phyloP scores from a whole-genome alignment of 2,888 invertebrate species.

The Salticus scenicus region DNA sequence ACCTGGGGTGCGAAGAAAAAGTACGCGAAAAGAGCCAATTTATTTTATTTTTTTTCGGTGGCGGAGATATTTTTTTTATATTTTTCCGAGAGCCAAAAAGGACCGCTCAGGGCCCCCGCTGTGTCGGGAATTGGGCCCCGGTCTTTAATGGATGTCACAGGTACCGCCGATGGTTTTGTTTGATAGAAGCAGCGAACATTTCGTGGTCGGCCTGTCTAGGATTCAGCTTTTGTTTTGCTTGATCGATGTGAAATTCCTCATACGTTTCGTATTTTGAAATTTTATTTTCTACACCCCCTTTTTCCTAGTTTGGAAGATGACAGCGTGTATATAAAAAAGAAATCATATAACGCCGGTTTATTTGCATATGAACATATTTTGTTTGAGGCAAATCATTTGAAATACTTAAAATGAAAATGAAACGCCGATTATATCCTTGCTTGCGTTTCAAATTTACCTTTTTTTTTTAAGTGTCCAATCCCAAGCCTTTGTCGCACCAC shows the following conservation, averaged over 20 bases:
- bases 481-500: no score
- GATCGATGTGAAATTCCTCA: conserved; percentile 52
- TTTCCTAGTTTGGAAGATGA: not conserved
- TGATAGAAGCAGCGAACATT: conserved; percentile 16
- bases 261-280: not conserved
- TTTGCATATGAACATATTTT: not conserved
- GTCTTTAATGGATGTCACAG: conserved; percentile 67
- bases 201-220: not conserved
- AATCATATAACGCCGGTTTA: not conserved
- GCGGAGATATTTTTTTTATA: conserved; percentile 46
- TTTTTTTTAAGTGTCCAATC: no score
- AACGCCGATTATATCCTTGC: not conserved
- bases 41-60: conserved; percentile 65
- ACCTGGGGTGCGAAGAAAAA: conserved; percentile 52
- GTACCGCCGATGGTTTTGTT: conserved; percentile 40
- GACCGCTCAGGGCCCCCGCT: conserved; percentile 49
- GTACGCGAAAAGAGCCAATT: conserved; percentile 47
- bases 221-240: conserved; percentile 23
- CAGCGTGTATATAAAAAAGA: not conserved
- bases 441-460: not conserved
- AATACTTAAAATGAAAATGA: not conserved
- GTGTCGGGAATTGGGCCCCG: conserved; percentile 66
- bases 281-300: not conserved
- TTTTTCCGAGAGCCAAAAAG: conserved; percentile 37
- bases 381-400: not conserved